Base-by-base conservation (phyloP, 2,797 vertebrate species). In the Nannoperca australis region DNA sequence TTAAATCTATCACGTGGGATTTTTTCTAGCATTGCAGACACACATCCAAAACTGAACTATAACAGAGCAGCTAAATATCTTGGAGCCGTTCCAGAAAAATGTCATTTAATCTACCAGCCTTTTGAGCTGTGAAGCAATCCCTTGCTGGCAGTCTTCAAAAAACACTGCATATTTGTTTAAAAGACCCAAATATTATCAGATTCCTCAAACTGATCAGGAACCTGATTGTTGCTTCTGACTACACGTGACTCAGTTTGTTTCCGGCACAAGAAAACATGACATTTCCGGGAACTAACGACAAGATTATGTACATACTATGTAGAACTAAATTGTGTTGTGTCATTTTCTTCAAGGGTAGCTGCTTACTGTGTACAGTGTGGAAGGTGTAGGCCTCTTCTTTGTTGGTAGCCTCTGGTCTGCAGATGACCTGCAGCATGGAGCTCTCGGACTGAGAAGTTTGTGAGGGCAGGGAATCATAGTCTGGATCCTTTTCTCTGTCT, bases 391-490 rank as follows among this genome's bases (percentile, higher is more conserved):
- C 95, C 2, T 96, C 95, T 82, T 96, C 95, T 88, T 96, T 96
- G 83, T 89, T 95, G 44, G 97, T 98, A 0, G 97, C 97, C 75
- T 99, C 97, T 17, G 98, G 97, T 90, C 97, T 96, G 83, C 97
- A 99, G 94, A 99, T 97, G 88, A 99, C 97, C 95, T 99, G 97
- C 90, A 99, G 91, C 95, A 99, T 96, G 63, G 98, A 99, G 87
- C 97, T 98, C 85, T 99, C 98, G 58, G 97, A 98, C 80, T 98
- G 98, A 68, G 98, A 99, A 0, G 95, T 95, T 77, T 96, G 95
- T 22, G 97, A 98, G 11, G 95, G 95, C 54, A 96, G 88, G 10
- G 95, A 96, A 76, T 96, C 95, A 1, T 96, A 96, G 81, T 96
- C 95, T 2, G 95, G 95, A 79, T 96, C 95, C 76, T 95, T 95